Percentiles rank a stretch among this genome's conserved stretches.
Evolutionary conservation across 2,797 vertebrate genomes (phyloP).

Genomic region (Parambassis ranga): DNA sequence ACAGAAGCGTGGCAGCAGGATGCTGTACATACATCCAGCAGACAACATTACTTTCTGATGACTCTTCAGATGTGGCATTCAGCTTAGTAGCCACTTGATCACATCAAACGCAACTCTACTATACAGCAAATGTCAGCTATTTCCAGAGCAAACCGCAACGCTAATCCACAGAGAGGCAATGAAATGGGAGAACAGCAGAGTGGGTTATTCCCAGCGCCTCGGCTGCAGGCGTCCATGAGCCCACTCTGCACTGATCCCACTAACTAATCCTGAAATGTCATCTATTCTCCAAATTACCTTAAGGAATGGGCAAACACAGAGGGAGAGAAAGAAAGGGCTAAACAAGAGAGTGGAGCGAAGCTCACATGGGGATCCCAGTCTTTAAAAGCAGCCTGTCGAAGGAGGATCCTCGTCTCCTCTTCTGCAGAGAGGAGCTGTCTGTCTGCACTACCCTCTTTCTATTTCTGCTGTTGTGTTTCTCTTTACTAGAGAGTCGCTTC

Average conservation of each 20-base stretch:
- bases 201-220: conserved; percentile 22
- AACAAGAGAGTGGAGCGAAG: conserved; percentile 5
- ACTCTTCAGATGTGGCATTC: conserved; percentile 54
- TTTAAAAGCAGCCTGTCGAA: conserved; percentile 24
- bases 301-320: conserved; percentile 34
- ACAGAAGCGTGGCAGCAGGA: not conserved
- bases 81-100: conserved; percentile 34
- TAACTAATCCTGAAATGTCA: conserved; percentile 60
- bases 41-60: conserved; percentile 50
- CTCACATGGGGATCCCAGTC: conserved; percentile 14
- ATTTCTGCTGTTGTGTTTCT: not conserved
- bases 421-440: conserved; percentile 9
- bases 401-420: conserved; percentile 17
- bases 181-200: conserved; percentile 17
- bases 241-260: conserved; percentile 29
- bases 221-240: conserved; percentile 28
- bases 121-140: conserved; percentile 11
- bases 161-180: conserved; percentile 12
- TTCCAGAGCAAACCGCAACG: not conserved
- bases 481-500: not conserved
- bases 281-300: conserved; percentile 56
- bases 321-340: not conserved
- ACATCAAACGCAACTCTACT: conserved; percentile 23
- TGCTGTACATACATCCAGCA: conserved; percentile 22
- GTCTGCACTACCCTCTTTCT: not conserved